Evolutionary conservation across 2,888 invertebrate species (phyloP).

Genomic region (Oscheius sp.): DNA sequence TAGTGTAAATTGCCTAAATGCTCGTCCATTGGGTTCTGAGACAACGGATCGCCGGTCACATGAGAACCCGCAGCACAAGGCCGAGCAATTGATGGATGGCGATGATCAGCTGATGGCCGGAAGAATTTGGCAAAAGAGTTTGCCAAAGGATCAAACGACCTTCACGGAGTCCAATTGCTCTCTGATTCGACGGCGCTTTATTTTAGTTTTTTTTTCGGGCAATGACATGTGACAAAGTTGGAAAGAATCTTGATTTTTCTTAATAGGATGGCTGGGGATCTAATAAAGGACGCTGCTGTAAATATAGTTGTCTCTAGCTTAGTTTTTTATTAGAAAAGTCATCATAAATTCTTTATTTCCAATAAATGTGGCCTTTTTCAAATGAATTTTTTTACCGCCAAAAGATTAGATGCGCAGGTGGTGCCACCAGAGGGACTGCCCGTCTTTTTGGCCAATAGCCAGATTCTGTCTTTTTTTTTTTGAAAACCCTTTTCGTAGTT

Average conservation of each 20-base stretch:
- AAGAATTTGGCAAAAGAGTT: background rate
- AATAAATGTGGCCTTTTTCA: background rate
- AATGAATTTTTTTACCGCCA: background rate
- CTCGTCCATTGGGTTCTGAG: background rate
- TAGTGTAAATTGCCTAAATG: background rate
- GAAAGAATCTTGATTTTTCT: too few species aligned
- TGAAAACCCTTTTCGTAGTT: too few species aligned
- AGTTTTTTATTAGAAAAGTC: too few species aligned
- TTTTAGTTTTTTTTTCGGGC: background rate
- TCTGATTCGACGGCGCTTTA: background rate
- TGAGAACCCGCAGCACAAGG: conserved; percentile 17
- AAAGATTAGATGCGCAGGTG: background rate
- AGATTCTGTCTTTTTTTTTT: background rate
- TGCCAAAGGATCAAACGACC: background rate
- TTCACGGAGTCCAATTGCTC: background rate
- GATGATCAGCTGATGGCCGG: conserved; percentile 6
- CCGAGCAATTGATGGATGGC: conserved; percentile 22
- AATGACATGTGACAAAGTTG: background rate
- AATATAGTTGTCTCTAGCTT: too few species aligned
- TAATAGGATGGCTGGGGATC: too few species aligned
- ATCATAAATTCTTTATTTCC: too few species aligned
- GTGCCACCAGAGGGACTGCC: background rate
- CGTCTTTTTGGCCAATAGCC: background rate
- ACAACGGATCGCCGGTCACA: background rate
- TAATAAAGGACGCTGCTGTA: too few species aligned